Base-by-base conservation (phyloP, 2,888 invertebrate species). In the Caenorhabditis sp. region DNA sequence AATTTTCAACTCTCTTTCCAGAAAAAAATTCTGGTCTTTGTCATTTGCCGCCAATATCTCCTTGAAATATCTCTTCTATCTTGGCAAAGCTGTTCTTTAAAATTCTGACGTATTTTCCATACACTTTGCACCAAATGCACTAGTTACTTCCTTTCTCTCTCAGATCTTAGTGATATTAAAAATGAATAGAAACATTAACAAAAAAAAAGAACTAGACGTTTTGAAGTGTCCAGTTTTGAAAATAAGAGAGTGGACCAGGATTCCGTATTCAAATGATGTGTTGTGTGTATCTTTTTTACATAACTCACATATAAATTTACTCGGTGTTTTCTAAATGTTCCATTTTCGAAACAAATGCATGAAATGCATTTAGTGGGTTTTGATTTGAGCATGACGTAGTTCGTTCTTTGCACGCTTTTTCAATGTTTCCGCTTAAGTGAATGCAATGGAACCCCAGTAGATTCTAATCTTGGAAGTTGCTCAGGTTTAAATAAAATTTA, bases 131-230 rank as follows among this genome's bases (percentile, higher is more conserved):
- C 38, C 5, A 35, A 59, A 41, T 35, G 35, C 19, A 59, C 38
- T n/a, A 26, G 22, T 24, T 22, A 24, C 19, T 26, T 1, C 14
- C 58, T 0, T 16, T 24, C n/a, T 63, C 44, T 64, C 47, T 38
- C 12, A 47, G 26, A 28, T 41, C 41, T 64, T 64, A 47, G 26
- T 64, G 2, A 28, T 26, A 47, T 64, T 64, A 64, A 64, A 64
- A 64, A 64, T 64, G 64, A 49, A 64, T 64, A 64, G 64, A 64
- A 47, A 64, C 47, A 47, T 26, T 26, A 28, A 49, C n/a, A 47
- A 54, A 56, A 41, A 41, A 28, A 24, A 26, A 24, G n/a, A 28
- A 28, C 44, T 47, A 49, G 64, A 64, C 64, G 10, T 64, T 49
- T 28, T 64, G 28, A 28, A 64, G 64, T 64, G 47, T 22, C 41